Conservation (phyloP, 2,888 invertebrate species). For the Bellardia pandia region DNA sequence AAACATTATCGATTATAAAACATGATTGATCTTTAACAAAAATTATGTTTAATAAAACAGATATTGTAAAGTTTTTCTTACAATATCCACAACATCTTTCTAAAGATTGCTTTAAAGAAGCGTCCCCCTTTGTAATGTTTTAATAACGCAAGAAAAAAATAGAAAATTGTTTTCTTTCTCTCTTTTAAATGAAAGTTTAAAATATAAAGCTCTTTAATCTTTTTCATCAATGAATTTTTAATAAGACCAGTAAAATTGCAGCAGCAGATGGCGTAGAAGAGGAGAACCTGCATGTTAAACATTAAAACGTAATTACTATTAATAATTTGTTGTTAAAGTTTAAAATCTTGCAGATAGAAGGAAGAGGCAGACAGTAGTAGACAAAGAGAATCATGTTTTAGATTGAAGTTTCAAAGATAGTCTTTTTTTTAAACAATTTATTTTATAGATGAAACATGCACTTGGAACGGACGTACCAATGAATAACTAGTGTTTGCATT, state of each 20-base stretch:
- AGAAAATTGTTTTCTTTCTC: constrained; percentile 31
- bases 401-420: constrained; percentile 38
- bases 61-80: constrained; percentile 6
- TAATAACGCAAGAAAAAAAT: constrained; percentile 8
- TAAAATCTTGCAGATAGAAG: constrained; percentile 9
- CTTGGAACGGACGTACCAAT: constrained; percentile 2
- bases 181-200: constrained; percentile 51
- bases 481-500: constrained; percentile 7
- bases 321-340: constrained; percentile 57
- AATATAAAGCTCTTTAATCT: constrained; percentile 37
- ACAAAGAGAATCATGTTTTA: constrained; percentile 54
- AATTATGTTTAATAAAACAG: constrained; percentile 43
- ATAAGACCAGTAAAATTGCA: constrained; percentile 15
- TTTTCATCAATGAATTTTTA: constrained; percentile 52
- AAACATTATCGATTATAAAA: constrained; percentile 22
- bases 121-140: neutral
- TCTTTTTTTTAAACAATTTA: neutral
- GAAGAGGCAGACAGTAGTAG: neutral
- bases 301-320: constrained; percentile 57
- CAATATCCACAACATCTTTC: neutral
- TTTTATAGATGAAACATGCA: constrained; percentile 48
- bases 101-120: neutral
- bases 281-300: constrained; percentile 44
- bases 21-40: constrained; percentile 52
- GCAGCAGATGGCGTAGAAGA: neutral